phyloP scores from a whole-genome alignment of 2,113 vertebrate genomes.

The Zapus hudsonius region DNA sequence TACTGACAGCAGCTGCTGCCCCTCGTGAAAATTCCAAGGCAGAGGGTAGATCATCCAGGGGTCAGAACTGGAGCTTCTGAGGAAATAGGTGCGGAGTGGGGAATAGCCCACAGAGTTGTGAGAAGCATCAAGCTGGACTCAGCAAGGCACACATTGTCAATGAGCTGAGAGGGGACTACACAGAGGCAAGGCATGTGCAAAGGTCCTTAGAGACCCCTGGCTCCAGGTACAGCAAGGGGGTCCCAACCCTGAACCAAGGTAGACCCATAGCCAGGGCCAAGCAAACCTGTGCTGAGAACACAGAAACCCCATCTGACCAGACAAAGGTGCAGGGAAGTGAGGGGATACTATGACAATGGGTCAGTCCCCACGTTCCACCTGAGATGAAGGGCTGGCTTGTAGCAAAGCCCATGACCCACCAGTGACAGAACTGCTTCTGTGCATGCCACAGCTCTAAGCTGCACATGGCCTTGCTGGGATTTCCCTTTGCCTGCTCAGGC shows the following conservation, averaged over 20 bases:
- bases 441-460: fast-evolving
- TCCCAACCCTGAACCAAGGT: background rate
- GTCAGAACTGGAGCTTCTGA: background rate
- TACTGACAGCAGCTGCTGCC: background rate
- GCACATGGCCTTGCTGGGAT: fast-evolving
- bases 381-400: background rate
- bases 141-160: background rate
- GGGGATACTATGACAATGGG: too few relatives aligned
- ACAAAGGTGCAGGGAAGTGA: too few relatives aligned
- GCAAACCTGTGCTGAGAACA: background rate
- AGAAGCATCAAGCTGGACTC: background rate
- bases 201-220: background rate
- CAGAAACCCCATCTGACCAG: background rate
- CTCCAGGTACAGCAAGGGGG: background rate
- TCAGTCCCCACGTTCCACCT: background rate
- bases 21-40: background rate
- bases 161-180: background rate
- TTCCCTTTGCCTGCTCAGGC: background rate
- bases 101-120: too few relatives aligned
- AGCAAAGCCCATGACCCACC: fast-evolving
- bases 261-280: background rate
- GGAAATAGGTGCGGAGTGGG: background rate
- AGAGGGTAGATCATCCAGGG: background rate
- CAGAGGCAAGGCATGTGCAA: background rate
- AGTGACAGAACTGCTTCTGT: fast-evolving